Evolutionary conservation across 1,140 invertebrate species (phyloP).

Genomic region (Ridgeia piscesae): DNA sequence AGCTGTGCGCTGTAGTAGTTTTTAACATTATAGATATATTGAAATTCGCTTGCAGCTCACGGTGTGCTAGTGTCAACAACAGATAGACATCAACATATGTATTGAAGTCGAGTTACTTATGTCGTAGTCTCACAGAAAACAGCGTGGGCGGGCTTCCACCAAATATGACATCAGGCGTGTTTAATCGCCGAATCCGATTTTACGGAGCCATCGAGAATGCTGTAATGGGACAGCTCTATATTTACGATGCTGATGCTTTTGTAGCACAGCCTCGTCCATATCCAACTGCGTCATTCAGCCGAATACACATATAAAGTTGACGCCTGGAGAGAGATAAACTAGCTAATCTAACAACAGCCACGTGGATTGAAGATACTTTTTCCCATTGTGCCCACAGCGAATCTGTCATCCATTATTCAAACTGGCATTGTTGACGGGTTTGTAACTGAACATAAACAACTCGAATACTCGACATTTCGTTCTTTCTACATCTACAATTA

Average conservation of each 20-base stretch:
- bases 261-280: neutral
- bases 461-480: neutral
- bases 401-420: neutral
- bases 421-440: neutral
- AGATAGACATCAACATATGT: neutral
- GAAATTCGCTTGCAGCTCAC: neutral
- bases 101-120: neutral
- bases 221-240: neutral
- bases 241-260: neutral
- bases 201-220: neutral
- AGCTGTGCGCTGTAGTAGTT: neutral
- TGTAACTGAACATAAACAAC: neutral
- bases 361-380: neutral
- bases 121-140: neutral
- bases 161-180: neutral
- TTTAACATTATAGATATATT: neutral
- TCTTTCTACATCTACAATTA: no score
- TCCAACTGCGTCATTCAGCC: neutral
- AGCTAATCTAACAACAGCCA: neutral
- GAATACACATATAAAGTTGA: slow-evolving; percentile 21
- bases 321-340: neutral
- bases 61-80: neutral
- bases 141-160: neutral
- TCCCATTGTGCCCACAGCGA: neutral
- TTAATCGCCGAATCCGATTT: neutral